Percentiles rank a stretch among this genome's conserved stretches.
Evolutionary conservation across 2,888 invertebrate species (phyloP).

Genomic region (Allygus modestus): DNA sequence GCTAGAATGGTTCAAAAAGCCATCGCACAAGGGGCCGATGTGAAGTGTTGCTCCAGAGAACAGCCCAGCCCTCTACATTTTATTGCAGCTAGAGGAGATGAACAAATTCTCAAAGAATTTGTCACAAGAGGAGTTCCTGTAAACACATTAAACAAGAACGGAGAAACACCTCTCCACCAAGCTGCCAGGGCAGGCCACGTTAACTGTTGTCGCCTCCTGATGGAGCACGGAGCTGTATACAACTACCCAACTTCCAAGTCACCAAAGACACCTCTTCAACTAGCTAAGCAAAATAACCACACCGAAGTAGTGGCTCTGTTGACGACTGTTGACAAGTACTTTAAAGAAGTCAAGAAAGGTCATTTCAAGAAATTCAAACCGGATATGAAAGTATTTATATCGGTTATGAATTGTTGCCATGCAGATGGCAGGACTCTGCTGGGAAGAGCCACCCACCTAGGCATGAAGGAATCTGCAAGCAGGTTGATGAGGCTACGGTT

Average conservation of each 20-base stretch:
- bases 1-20: constrained; percentile 13
- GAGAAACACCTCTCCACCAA: constrained; percentile 2
- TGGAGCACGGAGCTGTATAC: constrained; percentile 36
- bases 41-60: background rate
- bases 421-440: constrained; percentile 13
- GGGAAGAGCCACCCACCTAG: background rate
- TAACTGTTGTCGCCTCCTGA: constrained; percentile 4
- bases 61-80: constrained; percentile 23
- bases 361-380: background rate
- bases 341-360: constrained; percentile 10
- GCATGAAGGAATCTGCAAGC: background rate
- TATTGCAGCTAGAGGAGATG: constrained; percentile 25
- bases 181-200: constrained; percentile 3
- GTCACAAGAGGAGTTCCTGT: constrained; percentile 9
- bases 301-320: background rate
- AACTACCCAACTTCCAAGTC: background rate
- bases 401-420: constrained; percentile 1
- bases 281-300: constrained; percentile 5
- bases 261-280: background rate
- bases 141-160: constrained; percentile 6
- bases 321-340: background rate
- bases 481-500: background rate
- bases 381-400: constrained; percentile 9
- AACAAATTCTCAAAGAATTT: background rate
- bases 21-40: constrained; percentile 34